Conservation (phyloP, 2,797 vertebrate genomes). For the Hippocampus kuda region DNA sequence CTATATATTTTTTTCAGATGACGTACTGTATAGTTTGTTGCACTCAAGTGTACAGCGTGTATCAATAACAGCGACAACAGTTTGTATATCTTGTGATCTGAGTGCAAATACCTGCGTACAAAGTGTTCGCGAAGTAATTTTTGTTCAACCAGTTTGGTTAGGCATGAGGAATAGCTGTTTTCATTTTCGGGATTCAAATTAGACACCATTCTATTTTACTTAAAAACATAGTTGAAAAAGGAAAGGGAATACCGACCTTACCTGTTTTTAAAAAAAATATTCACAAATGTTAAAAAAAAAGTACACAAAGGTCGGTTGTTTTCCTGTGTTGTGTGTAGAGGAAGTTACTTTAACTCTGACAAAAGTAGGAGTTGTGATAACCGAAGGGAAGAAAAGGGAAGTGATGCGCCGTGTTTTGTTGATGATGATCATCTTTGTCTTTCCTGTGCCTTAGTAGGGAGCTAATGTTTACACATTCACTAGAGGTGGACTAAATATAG, state of each 20-base stretch:
- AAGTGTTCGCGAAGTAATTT: not conserved
- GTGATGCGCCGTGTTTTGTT: constrained; percentile 32
- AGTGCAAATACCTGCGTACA: constrained; percentile 1
- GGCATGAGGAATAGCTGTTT: not conserved
- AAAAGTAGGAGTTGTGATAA: constrained; percentile 53
- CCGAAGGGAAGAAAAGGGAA: constrained; percentile 43
- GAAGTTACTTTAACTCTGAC: constrained; percentile 54
- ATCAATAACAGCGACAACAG: not conserved
- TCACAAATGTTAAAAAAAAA: not conserved
- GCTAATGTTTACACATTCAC: constrained; percentile 1
- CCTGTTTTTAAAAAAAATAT: not conserved
- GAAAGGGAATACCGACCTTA: not conserved
- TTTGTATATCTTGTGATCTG: not conserved
- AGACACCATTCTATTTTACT: not conserved
- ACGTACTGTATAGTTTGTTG: not conserved
- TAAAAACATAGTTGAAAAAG: not conserved
- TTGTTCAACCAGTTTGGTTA: constrained; percentile 10
- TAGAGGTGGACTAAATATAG: constrained; percentile 28
- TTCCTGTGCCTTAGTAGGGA: not conserved
- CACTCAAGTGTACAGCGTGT: not conserved
- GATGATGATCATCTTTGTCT: constrained; percentile 15
- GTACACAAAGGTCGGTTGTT: constrained; percentile 10
- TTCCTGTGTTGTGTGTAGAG: constrained; percentile 26
- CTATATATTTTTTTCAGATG: not conserved
- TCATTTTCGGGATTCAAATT: not conserved